Base-by-base conservation (phyloP, 2,888 invertebrate genomes). In the Acronicta alni region DNA sequence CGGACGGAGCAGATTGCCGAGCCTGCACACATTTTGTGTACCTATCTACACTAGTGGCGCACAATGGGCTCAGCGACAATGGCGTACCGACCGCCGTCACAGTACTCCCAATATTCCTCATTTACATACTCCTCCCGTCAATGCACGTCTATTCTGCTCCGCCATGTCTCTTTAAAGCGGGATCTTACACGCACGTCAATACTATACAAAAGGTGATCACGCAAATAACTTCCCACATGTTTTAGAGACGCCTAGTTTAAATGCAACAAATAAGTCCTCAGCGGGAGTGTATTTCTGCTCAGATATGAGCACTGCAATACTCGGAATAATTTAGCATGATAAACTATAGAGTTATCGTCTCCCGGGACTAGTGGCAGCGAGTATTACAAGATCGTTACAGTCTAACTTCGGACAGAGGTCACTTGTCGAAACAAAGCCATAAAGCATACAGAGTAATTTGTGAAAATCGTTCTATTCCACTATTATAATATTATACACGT, bases 101-200 rank as follows among this genome's bases (percentile, higher is more conserved):
- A 82, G 83, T 88, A 87, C 90, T 87, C 84, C 86, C 87, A 88
- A 90, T 91, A 89, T 85, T 85, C 83, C 85, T 89, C 88, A 92
- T 93, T 92, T 92, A 86, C 92, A 93, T 93, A 87, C 83, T 82
- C 82, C 81, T 82, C 82, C 82, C 63, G 79, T 77, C 80, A 71
- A 81, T 81, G 76, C 84, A 79, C 59, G 48, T 71, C 76, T 71
- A 81, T 78, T 74, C 79, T 64, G 68, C 81, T 77, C 75, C 72
- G 81, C 82, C 84, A 83, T 80, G 81, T 76, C 83, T 82, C 86
- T 84, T 83, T 84, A 79, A n/a, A 82, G 73, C 59, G 64, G 69
- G 64, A 62, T 74, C 60, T 74, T 75, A 72, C 56, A 53, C 39
- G 51, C 56, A 65, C 73, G 58, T 63, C 48, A 67, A 58, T 59